Base-by-base conservation (phyloP, 1,140 invertebrate species). In the Philaenus spumarius region DNA sequence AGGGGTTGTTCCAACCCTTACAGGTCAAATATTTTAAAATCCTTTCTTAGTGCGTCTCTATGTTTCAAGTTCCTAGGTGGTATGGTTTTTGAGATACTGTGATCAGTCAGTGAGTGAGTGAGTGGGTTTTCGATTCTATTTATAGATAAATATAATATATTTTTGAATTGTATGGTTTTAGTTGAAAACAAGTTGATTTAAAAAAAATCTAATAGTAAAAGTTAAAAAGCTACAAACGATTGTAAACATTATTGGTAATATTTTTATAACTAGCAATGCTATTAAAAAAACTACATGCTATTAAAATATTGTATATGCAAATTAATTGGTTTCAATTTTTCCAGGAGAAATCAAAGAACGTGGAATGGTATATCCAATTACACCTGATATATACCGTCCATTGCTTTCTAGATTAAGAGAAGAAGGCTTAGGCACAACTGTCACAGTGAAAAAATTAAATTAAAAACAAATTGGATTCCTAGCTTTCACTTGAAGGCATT, bases 261-360 rank as follows among this genome's bases (percentile, higher is more conserved):
- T 7, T 19, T 6, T 45, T 9, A 45, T 19, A 45, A 6, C 15
- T 24, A 9, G 35, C 35, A 9, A n/a, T 37, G n/a, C 45, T 26
- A 5, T n/a, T 14, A 26, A 30, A 19, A 7, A 51, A 7, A 14
- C 12, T 24, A 14, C 23, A 17, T 24, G 7, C 9, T 7, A 26
- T 7, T 15, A 24, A 51, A 35, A 26, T 9, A 45, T 6, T 7
- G 12, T 9, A 9, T 9, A 12, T 54, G 7, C 46, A 54, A 43
- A 22, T 30, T 14, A n/a, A n/a, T n/a, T n/a, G n/a, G n/a, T n/a
- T n/a, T n/a, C n/a, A n/a, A n/a, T 50, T 39, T 51, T 65, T 56
- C 50, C 73, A 93, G 92, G 91, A 66, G 96, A 98, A 76, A 97
- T 98, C 67, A 95, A 98, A 75, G 83, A 88, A 62, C 84, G 88